Conservation (phyloP, 2,113 vertebrate species). For the Climacteris rufus region DNA sequence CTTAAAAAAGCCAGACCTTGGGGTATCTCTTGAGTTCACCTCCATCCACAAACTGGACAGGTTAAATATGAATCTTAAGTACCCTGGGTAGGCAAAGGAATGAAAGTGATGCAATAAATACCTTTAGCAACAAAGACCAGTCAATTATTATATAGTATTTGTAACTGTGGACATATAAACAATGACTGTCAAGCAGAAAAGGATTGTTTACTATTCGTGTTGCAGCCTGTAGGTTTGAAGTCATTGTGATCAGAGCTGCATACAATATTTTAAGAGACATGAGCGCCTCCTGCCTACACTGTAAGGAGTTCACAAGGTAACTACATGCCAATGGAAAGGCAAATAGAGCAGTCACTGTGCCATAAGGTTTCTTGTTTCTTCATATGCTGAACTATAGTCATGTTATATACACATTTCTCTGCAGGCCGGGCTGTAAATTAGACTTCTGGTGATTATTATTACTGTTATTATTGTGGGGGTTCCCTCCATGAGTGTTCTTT, state of each 20-base stretch:
- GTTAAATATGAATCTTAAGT: neutral
- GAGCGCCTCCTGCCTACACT: neutral
- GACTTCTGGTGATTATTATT: neutral
- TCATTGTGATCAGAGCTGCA: neutral
- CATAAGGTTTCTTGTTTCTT: neutral
- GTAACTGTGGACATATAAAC: neutral
- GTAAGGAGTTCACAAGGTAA: neutral
- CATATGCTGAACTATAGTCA: neutral
- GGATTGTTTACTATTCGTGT: neutral
- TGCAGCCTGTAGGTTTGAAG: neutral
- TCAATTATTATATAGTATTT: neutral
- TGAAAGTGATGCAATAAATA: neutral
- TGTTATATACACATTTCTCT: neutral
- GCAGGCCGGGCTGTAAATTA: neutral
- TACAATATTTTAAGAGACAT: neutral
- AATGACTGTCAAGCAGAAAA: neutral
- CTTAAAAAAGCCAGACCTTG: neutral
- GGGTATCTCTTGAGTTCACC: neutral
- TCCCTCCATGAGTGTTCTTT: neutral
- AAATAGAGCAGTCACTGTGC: neutral
- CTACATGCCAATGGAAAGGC: neutral
- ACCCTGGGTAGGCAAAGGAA: neutral
- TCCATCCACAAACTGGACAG: neutral
- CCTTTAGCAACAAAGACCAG: neutral
- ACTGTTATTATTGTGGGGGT: neutral